These are phyloP conservation scores for Drosophila repleta DNA, from an alignment of 1,140 invertebrate species.

Conservation along the genomic window DNA sequence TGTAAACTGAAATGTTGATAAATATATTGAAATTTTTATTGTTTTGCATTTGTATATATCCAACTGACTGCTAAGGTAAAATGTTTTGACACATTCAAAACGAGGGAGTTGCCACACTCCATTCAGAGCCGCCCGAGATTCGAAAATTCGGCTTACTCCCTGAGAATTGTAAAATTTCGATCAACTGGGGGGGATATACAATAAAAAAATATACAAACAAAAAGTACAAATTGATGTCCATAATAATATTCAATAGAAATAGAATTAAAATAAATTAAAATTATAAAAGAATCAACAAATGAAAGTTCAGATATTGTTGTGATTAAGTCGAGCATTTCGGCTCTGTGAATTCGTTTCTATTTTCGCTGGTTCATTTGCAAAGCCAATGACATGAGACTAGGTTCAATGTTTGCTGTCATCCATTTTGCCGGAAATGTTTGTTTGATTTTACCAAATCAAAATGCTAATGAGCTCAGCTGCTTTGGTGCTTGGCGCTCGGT, in stretches of 20 bases:
- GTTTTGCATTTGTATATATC: constrained; percentile 57
- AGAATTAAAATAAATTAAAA: too few species aligned
- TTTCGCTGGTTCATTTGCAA: background rate
- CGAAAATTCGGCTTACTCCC: background rate
- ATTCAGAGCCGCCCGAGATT: constrained; percentile 23
- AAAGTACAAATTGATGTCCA: too few species aligned
- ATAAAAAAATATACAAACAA: too few species aligned
- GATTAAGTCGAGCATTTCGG: background rate
- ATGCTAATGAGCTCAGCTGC: constrained; percentile 64
- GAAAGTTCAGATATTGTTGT: too few species aligned
- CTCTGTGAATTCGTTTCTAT: background rate
- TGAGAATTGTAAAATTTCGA: background rate
- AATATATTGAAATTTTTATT: constrained; percentile 54
- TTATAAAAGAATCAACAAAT: too few species aligned
- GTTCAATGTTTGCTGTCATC: constrained; percentile 58
- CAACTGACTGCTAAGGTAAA: constrained; percentile 45
- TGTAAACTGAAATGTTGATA: constrained; percentile 50
- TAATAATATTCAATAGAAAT: too few species aligned
- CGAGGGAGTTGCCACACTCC: background rate
- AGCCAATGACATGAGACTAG: constrained; percentile 51
- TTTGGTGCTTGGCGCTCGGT: constrained; percentile 18
- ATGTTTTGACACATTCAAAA: constrained; percentile 16
- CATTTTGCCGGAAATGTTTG: constrained; percentile 64
- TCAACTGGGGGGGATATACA: too few species aligned
- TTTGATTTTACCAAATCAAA: constrained; percentile 63